Conservation (phyloP, 2,797 vertebrate genomes). For the Lophotriccus pileatus region DNA sequence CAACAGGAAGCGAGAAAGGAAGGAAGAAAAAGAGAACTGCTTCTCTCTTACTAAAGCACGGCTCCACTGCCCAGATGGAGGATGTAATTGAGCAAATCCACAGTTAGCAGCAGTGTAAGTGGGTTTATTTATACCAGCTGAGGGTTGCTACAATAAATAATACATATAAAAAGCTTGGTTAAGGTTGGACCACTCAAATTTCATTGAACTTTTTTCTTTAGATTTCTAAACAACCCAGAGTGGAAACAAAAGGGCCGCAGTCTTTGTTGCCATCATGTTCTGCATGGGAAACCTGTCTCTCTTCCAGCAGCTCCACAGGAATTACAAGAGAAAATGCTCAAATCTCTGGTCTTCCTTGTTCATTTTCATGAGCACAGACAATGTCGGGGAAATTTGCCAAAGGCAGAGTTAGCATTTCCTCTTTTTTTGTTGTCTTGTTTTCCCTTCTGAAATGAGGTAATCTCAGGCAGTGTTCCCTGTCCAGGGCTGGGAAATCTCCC, state of each 20-base stretch:
- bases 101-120: background rate
- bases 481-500: background rate
- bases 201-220: background rate
- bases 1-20: conserved; percentile 16
- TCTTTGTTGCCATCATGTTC: background rate
- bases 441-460: background rate
- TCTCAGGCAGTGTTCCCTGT: background rate
- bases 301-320: conserved; percentile 35
- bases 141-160: conserved; percentile 22
- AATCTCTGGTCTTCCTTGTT: background rate
- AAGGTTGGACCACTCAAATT: background rate
- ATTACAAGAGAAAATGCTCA: background rate
- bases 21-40: conserved; percentile 16
- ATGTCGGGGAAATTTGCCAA: background rate
- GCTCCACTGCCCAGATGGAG: conserved; percentile 25
- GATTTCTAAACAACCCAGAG: background rate
- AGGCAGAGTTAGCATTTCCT: background rate
- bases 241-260: background rate
- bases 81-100: conserved; percentile 20
- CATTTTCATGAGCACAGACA: conserved; percentile 13
- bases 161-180: background rate
- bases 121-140: conserved; percentile 1
- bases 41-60: background rate
- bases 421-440: background rate
- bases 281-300: conserved; percentile 3